phyloP scores from a whole-genome alignment of 2,113 vertebrate species.

The Furnarius figulus region DNA sequence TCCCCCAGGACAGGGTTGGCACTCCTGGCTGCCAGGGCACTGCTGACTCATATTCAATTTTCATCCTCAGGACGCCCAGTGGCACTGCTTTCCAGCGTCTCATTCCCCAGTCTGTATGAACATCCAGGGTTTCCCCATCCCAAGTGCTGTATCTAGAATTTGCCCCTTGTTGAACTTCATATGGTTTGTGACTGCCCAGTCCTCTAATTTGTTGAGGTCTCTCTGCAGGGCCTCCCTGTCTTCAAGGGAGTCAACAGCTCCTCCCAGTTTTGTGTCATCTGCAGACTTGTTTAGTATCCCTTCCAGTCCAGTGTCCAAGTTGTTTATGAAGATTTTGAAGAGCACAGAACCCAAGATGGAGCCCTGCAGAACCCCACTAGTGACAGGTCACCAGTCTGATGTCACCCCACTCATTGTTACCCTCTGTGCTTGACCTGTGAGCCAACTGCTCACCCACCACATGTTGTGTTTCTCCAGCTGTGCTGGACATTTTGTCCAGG shows the following conservation, averaged over 20 bases:
- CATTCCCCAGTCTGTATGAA: neutral
- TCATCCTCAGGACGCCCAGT: neutral
- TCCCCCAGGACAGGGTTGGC: neutral
- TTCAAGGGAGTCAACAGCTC: neutral
- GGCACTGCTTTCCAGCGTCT: neutral
- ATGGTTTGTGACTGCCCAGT: neutral
- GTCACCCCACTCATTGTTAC: neutral
- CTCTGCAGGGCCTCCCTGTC: neutral
- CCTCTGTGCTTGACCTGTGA: neutral
- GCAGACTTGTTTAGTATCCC: neutral
- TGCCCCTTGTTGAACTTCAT: neutral
- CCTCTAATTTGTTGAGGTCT: neutral
- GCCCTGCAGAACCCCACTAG: neutral
- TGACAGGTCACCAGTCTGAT: neutral
- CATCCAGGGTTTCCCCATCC: neutral
- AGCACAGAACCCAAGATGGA: neutral
- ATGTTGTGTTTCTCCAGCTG: neutral
- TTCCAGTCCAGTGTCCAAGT: neutral
- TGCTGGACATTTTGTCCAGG: neutral
- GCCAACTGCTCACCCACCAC: neutral
- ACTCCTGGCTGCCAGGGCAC: neutral
- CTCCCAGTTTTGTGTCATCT: neutral
- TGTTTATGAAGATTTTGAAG: neutral
- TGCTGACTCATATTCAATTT: neutral
- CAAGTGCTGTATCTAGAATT: neutral